Evolutionary conservation across 2,113 vertebrate species (phyloP).

Genomic region (Scomber japonicus): DNA sequence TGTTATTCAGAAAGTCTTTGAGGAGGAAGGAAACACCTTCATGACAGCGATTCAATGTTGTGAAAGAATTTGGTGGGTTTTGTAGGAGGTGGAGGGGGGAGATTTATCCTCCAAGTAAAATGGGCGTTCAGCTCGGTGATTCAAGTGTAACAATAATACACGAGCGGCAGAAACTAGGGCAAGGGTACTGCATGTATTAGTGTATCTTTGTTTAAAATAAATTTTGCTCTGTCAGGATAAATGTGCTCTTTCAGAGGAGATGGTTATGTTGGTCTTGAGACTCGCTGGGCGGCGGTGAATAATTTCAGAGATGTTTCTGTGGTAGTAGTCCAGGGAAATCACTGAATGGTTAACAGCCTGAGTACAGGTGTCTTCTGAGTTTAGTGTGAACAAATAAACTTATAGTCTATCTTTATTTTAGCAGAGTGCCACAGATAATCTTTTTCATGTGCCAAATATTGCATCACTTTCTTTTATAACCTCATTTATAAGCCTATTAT

Average conservation of each 20-base stretch:
- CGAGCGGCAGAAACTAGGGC: slow-evolving; percentile 20
- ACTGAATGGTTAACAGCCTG: background rate
- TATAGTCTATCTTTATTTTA: background rate
- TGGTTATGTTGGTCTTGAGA: background rate
- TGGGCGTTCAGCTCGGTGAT: background rate
- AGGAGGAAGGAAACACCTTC: background rate
- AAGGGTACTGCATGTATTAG: background rate
- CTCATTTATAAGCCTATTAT: background rate
- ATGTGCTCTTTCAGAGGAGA: slow-evolving; percentile 7
- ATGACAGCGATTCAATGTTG: background rate
- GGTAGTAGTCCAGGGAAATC: background rate
- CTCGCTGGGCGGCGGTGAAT: background rate
- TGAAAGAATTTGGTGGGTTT: background rate
- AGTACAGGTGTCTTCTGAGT: background rate
- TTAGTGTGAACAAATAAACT: no score
- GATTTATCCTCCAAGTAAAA: background rate
- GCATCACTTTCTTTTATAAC: background rate
- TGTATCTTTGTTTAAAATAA: background rate
- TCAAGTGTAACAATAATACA: background rate
- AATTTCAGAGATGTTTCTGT: background rate
- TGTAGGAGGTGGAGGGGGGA: no score
- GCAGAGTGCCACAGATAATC: no score
- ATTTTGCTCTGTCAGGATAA: slow-evolving; percentile 30
- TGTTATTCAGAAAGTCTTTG: background rate
- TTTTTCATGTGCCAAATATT: no score